Base-by-base conservation (phyloP, 2,888 invertebrate species). In the Macrophya annulata region DNA sequence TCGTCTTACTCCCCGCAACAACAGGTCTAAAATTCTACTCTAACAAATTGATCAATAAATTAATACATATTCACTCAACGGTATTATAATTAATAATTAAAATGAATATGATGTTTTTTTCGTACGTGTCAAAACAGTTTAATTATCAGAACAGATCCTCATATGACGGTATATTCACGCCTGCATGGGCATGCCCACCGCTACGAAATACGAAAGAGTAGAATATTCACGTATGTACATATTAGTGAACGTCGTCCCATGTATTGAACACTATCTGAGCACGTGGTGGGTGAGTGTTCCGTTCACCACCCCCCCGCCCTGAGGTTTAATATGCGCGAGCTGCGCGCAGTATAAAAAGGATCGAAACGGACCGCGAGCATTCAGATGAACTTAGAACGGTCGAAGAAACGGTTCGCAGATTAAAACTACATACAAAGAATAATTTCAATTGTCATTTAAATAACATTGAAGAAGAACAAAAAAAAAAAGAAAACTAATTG, bases 331-430 rank as follows among this genome's bases (percentile, higher is more conserved):
- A 68, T 45, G 45, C 43, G 74, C 45, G 21, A 17, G 74, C 45
- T 74, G 74, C 74, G 74, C 43, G 74, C 12, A 15, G 74, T 74
- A 74, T 74, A 74, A 48, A 74, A 74, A 8, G 74, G 74, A 74
- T n/a, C n/a, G 25, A 25, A 74, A 48, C 10, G 3, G 10, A n/a
- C 21, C 74, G 74, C 74, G 74, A 74, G 74, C 74, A 74, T 74
- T 74, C 74, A 45, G 74, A 68, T 68, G 68, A 68, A 68, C 25
- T 68, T 12, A 68, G 37, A 68, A 25, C 68, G 37, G 8, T 37
- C 15, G 5, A 37, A 68, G 37, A 4, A 37, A 12, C 45, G 74
- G 45, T 74, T 45, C 21, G 21, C 74, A 37, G 68, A 17, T 37
- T 37, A 37, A 37, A 37, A 37, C 62, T 17, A 31, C 15, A 6